Percentiles rank a stretch among this genome's conserved stretches.
Conservation (phyloP, 2,888 invertebrate species). For the Microctonus aethiopoides region DNA sequence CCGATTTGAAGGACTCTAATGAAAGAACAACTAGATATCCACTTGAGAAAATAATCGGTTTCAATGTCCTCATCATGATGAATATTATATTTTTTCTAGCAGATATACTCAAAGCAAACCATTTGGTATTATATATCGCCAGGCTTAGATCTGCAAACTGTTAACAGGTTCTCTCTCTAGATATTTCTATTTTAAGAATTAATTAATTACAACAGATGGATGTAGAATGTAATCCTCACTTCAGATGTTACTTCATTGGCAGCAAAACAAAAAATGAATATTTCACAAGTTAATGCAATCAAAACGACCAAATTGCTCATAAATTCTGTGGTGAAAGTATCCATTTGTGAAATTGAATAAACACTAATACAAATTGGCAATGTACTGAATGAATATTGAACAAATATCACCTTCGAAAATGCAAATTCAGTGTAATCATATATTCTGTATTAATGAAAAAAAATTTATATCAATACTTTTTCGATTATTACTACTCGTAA, state of each 20-base stretch:
- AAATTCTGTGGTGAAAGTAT: neutral
- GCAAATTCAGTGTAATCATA: neutral
- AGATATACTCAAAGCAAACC: neutral
- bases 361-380: neutral
- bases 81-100: neutral
- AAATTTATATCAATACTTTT: neutral
- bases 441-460: neutral
- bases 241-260: neutral
- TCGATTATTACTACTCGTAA: neutral
- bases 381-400: neutral
- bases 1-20: neutral
- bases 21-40: constrained; percentile 15
- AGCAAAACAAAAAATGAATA: neutral
- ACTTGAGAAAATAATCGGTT: constrained; percentile 10
- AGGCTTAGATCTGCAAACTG: neutral
- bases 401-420: neutral
- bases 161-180: neutral
- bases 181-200: neutral
- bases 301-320: neutral
- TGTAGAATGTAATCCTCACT: neutral
- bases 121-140: neutral
- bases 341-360: neutral
- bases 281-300: neutral
- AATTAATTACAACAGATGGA: neutral
- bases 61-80: constrained; percentile 11